Evolutionary conservation across 1,140 invertebrate species (phyloP).

Genomic region (Conopomorpha cramerella): DNA sequence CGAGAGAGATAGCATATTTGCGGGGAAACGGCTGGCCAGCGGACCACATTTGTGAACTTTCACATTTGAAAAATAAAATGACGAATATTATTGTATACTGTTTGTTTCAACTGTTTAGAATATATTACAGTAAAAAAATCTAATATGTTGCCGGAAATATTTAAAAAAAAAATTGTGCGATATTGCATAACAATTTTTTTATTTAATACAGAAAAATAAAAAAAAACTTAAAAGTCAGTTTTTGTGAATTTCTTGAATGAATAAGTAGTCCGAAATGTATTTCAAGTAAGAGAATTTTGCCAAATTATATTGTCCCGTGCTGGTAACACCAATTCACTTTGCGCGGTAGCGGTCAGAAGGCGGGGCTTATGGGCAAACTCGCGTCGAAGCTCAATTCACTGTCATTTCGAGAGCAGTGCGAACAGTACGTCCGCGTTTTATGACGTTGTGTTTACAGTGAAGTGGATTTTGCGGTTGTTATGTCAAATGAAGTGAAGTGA

Average conservation of each 20-base stretch:
- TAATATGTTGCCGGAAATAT: too few relatives aligned
- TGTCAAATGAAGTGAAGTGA: slow-evolving; percentile 56
- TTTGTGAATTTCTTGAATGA: too few relatives aligned
- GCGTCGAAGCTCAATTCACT: slow-evolving; percentile 55
- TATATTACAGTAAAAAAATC: too few relatives aligned
- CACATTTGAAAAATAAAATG: too few relatives aligned
- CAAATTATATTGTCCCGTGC: slow-evolving; percentile 9
- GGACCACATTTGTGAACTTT: slow-evolving; percentile 22
- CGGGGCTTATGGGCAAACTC: slow-evolving; percentile 60
- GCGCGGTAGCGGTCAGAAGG: slow-evolving; percentile 60
- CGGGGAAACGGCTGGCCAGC: slow-evolving; percentile 45
- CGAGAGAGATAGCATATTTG: slow-evolving; percentile 23
- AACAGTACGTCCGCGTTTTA: slow-evolving; percentile 57
- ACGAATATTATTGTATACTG: too few relatives aligned
- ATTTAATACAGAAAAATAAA: too few relatives aligned
- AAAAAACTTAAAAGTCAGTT: too few relatives aligned
- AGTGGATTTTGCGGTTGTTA: slow-evolving; percentile 54
- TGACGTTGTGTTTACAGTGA: slow-evolving; percentile 60
- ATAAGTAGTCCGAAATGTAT: too few relatives aligned
- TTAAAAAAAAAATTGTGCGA: too few relatives aligned
- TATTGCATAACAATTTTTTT: too few relatives aligned
- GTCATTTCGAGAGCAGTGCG: slow-evolving; percentile 59
- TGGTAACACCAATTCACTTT: slow-evolving; percentile 50
- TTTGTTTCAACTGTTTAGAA: too few relatives aligned
- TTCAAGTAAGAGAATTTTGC: too few relatives aligned